Percentiles rank a stretch among this genome's conserved stretches.
Conservation (phyloP, 2,888 invertebrate species). For the Parelbella ahira region DNA sequence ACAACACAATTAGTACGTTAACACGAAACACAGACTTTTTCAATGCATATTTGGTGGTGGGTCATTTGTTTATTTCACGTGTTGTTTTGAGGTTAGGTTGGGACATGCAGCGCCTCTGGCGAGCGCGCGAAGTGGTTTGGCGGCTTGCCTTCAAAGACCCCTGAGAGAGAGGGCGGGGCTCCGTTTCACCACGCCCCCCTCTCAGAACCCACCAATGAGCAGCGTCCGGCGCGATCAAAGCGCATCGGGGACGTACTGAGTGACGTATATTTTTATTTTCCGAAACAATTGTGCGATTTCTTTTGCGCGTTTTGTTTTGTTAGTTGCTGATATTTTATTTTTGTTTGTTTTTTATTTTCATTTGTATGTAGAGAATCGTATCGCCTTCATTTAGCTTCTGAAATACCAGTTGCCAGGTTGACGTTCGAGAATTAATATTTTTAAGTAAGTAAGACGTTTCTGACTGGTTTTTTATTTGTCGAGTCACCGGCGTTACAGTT, state of each 20-base stretch:
- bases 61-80: constrained; percentile 42
- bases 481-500: constrained; percentile 7
- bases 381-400: constrained; percentile 49
- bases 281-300: constrained; percentile 52
- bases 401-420: constrained; percentile 36
- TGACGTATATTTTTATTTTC: constrained; percentile 67
- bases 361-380: constrained; percentile 42
- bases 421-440: constrained; percentile 27
- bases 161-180: constrained; percentile 65
- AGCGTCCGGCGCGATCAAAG: constrained; percentile 55
- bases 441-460: constrained; percentile 23
- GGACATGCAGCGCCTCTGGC: constrained; percentile 70
- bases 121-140: constrained; percentile 75
- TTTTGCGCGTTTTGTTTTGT: constrained; percentile 46
- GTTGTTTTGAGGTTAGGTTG: constrained; percentile 39
- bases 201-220: constrained; percentile 47
- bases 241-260: constrained; percentile 69
- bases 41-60: constrained; percentile 7
- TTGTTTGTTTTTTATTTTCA: background rate
- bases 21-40: constrained; percentile 13
- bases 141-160: constrained; percentile 55
- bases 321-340: constrained; percentile 37
- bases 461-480: background rate
- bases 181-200: constrained; percentile 54
- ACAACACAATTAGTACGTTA: constrained; percentile 8